Percentiles rank a stretch among this genome's conserved stretches.
These are phyloP conservation scores for Chrysolina oricalcia DNA, from an alignment of 2,888 invertebrate genomes.

Conservation along the genomic window DNA sequence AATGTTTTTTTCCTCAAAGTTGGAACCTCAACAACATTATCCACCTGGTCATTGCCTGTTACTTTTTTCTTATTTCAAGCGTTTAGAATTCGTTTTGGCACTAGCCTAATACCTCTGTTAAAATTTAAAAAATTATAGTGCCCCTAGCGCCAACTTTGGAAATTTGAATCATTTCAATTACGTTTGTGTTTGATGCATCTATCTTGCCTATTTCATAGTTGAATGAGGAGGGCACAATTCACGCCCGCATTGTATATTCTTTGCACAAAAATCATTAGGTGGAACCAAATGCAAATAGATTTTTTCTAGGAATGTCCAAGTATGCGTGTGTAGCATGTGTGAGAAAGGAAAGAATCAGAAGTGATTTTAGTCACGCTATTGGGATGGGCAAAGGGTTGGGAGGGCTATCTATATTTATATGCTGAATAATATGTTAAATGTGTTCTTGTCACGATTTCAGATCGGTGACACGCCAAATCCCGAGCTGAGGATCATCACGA, in stretches of 20 bases:
- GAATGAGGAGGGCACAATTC: no score
- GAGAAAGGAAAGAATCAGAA: constrained; percentile 58
- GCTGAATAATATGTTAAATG: constrained; percentile 56
- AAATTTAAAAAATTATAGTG: no score
- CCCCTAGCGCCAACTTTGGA: no score
- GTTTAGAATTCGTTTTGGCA: no score
- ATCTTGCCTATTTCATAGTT: no score
- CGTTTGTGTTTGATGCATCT: no score
- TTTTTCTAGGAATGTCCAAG: constrained; percentile 44
- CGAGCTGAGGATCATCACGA: constrained; percentile 89
- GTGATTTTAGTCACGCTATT: constrained; percentile 68
- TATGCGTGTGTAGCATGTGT: constrained; percentile 56
- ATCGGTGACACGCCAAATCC: constrained; percentile 90
- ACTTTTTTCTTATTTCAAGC: no score
- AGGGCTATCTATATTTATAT: constrained; percentile 51
- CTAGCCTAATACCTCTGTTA: no score
- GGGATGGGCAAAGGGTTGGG: constrained; percentile 62
- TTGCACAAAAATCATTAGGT: background rate
- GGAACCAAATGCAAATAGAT: constrained; percentile 38
- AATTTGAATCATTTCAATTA: no score
- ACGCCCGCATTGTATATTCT: background rate
- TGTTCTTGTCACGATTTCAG: constrained; percentile 74
- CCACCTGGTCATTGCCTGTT: no score
- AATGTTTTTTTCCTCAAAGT: no score
- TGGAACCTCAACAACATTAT: no score